Conservation (phyloP, 92 coral and sea anemone species). For the Ricordea florida region DNA sequence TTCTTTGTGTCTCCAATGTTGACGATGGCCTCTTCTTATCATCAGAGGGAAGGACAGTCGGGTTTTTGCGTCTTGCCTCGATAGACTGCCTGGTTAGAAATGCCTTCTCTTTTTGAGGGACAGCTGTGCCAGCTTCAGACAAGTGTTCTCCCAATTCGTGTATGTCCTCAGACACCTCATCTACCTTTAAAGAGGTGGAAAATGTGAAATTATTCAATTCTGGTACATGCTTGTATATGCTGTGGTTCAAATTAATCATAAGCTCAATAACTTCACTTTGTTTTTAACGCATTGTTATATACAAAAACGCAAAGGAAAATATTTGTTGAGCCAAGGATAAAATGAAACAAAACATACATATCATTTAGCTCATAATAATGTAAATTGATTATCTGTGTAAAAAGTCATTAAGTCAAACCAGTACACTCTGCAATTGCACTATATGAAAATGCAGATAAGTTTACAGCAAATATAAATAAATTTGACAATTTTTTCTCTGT, state of each 20-base stretch:
- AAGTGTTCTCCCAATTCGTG: not conserved
- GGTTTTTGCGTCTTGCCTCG: slow-evolving; percentile 8
- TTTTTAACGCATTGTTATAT: too few species aligned
- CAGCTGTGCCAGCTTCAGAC: slow-evolving; percentile 6
- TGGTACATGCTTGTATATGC: slow-evolving; percentile 4
- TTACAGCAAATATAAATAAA: not conserved
- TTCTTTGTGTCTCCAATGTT: slow-evolving; percentile 21
- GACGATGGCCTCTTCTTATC: slow-evolving; percentile 7
- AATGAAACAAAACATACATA: too few species aligned
- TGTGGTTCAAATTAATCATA: not conserved
- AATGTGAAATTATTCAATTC: not conserved
- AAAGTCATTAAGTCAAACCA: too few species aligned
- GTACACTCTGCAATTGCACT: not conserved
- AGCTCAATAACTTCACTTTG: not conserved
- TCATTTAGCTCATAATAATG: too few species aligned
- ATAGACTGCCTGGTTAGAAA: not conserved
- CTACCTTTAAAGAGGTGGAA: not conserved
- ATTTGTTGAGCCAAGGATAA: too few species aligned
- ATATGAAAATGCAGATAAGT: slow-evolving; percentile 6
- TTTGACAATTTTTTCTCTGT: not conserved
- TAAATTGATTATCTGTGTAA: not conserved
- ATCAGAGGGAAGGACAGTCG: slow-evolving; percentile 39
- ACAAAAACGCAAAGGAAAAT: too few species aligned
- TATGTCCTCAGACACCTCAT: slow-evolving; percentile 16
- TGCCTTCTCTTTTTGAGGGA: not conserved